These are phyloP conservation scores for Gnathonemus echidnorhynchus DNA, from an alignment of 2,113 vertebrate species.

Conservation along the genomic window DNA sequence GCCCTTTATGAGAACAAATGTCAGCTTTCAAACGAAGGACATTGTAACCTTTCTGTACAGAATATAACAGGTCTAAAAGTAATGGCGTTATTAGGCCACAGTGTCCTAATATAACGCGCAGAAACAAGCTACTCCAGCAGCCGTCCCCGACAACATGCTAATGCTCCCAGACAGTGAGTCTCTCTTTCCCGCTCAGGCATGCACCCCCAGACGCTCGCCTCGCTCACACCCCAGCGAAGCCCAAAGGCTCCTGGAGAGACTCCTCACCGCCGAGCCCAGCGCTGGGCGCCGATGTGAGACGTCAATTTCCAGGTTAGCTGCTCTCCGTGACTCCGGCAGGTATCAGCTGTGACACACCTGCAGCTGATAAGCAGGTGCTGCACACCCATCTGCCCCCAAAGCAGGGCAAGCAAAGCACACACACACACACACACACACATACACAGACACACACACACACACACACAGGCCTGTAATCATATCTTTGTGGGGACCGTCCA, in stretches of 20 bases:
- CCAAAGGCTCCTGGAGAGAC: slow-evolving; percentile 22
- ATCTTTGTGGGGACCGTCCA: neutral
- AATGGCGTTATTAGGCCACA: slow-evolving; percentile 29
- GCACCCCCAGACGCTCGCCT: neutral
- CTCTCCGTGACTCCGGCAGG: slow-evolving; percentile 64
- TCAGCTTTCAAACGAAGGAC: slow-evolving; percentile 60
- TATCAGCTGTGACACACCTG: slow-evolving; percentile 71
- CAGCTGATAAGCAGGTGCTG: slow-evolving; percentile 65
- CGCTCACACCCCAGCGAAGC: slow-evolving; percentile 16
- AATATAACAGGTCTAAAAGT: slow-evolving; percentile 37
- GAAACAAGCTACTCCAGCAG: slow-evolving; percentile 21
- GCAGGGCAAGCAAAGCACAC: neutral
- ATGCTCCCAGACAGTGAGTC: slow-evolving; percentile 14
- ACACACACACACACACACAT: slow-evolving; percentile 22
- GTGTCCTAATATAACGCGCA: slow-evolving; percentile 22
- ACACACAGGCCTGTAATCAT: neutral
- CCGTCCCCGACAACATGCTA: neutral
- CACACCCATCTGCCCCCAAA: slow-evolving; percentile 54
- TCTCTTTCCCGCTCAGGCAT: neutral
- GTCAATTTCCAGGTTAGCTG: slow-evolving; percentile 76
- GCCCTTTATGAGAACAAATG: slow-evolving; percentile 66
- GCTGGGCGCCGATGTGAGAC: slow-evolving; percentile 67
- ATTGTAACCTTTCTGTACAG: slow-evolving; percentile 59
- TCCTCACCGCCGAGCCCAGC: slow-evolving; percentile 49
- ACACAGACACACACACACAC: slow-evolving; percentile 42